Evolutionary conservation across 2,888 invertebrate genomes (phyloP), one percentile per base, ranked within the genome.

Genomic region (Thereva unica): DNA sequence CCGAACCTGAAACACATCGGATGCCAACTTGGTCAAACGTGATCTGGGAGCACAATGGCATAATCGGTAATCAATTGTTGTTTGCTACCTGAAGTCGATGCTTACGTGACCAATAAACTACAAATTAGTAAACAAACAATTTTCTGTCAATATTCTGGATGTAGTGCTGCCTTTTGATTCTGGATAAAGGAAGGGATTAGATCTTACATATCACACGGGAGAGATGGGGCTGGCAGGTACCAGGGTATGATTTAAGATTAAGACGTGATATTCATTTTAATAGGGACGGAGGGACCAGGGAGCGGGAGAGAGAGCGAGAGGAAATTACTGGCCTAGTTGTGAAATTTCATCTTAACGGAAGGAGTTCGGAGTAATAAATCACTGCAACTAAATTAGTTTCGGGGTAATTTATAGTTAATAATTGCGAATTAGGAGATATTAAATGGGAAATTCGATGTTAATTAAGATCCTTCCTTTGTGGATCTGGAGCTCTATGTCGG

Each of bases 91-190:
- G 61, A 54, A 67, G 63, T 67, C 63, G 67, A 63, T 47, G 63
- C 61, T 61, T 67, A 67, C 67, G 67, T 67, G 67, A 67, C 67
- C 67, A 67, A 67, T 67, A 67, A 67, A 67, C 67, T 67, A 61
- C 67, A 67, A 67, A 67, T 67, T 67, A 67, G 67, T 67, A 67
- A 67, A 67, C 67, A 67, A 67, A 67, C 63, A 67, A 67, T 67
- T 67, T 67, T 67, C 63, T 67, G 63, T 59, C 67, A 67, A 67
- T 67, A 63, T 63, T 61, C 67, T 23, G 44, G 47, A 54, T 54
- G 45, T 53, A 56, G 49, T 12, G 40, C n/a, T 12, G 23, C 23
- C 23, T 23, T 23, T 12, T n/a, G 59, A n/a, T 23, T 23, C 47
- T 10, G 23, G 59, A 35, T 35, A 49, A 8, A 59, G 37, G 49